These are phyloP conservation scores for Cryptoprocta ferox DNA, from an alignment of 2,797 vertebrate genomes.

Conservation along the genomic window DNA sequence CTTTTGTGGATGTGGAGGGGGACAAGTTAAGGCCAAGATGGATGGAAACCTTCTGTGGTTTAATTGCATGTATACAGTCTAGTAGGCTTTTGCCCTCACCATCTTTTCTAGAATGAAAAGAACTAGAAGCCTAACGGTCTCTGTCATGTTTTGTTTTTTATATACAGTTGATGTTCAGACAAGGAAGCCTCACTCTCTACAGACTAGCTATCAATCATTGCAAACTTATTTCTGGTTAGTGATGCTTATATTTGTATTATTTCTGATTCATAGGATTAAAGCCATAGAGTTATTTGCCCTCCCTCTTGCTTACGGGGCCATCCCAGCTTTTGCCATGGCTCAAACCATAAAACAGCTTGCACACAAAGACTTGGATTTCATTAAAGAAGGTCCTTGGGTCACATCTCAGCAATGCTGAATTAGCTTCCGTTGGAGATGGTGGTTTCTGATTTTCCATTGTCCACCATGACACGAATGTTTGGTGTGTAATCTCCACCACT, in stretches of 20 bases:
- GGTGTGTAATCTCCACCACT: neutral
- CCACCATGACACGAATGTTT: neutral
- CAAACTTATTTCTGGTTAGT: slow-evolving; percentile 18
- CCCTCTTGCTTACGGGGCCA: neutral
- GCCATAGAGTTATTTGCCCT: neutral
- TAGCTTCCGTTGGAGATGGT: neutral
- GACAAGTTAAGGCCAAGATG: neutral
- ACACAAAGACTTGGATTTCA: neutral
- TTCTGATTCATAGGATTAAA: slow-evolving; percentile 22
- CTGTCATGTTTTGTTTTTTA: neutral
- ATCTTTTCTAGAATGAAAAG: neutral
- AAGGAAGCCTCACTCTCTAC: neutral
- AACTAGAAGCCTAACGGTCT: neutral
- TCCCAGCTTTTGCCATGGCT: neutral
- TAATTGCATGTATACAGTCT: neutral
- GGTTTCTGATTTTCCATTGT: neutral
- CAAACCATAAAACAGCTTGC: neutral
- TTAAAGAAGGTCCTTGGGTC: neutral
- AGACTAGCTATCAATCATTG: neutral
- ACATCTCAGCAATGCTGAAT: neutral
- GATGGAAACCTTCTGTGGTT: neutral
- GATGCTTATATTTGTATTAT: neutral
- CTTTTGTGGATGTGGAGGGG: neutral
- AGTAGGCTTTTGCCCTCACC: neutral
- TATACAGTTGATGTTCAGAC: slow-evolving; percentile 5